Percentiles rank a stretch among this genome's conserved stretches.
These are phyloP conservation scores for Engystomops pustulosus DNA, from an alignment of 2,113 vertebrate species.

Conservation along the genomic window DNA sequence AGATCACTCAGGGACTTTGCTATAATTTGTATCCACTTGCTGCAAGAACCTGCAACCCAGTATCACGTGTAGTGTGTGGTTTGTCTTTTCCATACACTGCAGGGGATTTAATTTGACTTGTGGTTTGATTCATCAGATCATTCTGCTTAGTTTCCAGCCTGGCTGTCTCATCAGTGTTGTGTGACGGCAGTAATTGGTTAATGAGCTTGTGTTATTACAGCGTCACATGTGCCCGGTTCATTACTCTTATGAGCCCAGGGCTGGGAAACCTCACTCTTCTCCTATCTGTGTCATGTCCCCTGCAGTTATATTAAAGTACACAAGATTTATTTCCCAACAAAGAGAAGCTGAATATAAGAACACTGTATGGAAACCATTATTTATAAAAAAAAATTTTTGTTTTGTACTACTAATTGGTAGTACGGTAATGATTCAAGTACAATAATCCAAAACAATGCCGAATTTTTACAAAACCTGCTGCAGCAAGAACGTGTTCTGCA, in stretches of 20 bases:
- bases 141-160: not conserved
- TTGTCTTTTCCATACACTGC: not conserved
- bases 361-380: too few species aligned
- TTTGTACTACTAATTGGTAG: too few species aligned
- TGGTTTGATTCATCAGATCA: not conserved
- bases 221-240: not conserved
- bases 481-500: too few species aligned
- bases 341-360: not conserved
- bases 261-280: not conserved
- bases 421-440: too few species aligned
- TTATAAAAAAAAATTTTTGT: too few species aligned
- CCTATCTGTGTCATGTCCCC: not conserved
- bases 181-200: slow-evolving; percentile 3
- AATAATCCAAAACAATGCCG: too few species aligned
- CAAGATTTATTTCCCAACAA: not conserved
- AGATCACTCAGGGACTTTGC: too few species aligned
- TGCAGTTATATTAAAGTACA: not conserved
- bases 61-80: too few species aligned
- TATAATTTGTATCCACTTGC: too few species aligned
- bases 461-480: too few species aligned
- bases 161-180: not conserved
- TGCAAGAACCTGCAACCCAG: too few species aligned
- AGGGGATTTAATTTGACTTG: not conserved
- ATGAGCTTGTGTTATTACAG: not conserved
- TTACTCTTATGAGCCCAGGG: not conserved